Evolutionary conservation across 1,140 invertebrate species (phyloP).

Genomic region (Batillaria attramentaria): DNA sequence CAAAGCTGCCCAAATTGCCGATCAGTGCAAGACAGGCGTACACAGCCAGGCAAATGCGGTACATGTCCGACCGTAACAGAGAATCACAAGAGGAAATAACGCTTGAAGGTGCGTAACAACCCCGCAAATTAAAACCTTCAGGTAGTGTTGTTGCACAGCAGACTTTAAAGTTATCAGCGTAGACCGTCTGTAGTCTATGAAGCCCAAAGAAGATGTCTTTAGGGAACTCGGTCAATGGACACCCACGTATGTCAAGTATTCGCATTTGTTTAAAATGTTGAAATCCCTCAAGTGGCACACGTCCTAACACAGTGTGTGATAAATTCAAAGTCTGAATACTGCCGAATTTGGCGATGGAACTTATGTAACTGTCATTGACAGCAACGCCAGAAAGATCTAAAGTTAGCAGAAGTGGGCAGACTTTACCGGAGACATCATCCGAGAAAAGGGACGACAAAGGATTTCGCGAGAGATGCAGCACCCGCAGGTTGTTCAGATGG

Average conservation of each 20-base stretch:
- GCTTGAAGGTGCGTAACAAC: constrained; percentile 26
- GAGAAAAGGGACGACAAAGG: neutral
- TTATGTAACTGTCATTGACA: neutral
- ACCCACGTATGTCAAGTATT: neutral
- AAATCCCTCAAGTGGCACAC: neutral
- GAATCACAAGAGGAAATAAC: constrained; percentile 50
- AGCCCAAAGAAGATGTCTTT: neutral
- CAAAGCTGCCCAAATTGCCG: constrained; percentile 44
- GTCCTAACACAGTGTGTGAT: neutral
- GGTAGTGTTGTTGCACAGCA: constrained; percentile 13
- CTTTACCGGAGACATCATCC: neutral
- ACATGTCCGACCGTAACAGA: constrained; percentile 36
- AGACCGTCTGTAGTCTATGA: neutral
- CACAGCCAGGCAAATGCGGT: constrained; percentile 41
- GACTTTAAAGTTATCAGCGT: constrained; percentile 24
- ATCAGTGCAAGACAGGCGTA: constrained; percentile 38
- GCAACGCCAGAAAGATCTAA: neutral
- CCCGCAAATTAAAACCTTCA: neutral
- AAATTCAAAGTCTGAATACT: neutral
- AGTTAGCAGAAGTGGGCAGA: neutral
- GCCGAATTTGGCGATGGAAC: neutral
- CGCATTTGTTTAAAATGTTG: neutral
- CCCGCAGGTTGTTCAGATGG: neutral
- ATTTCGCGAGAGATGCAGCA: neutral
- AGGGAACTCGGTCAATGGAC: neutral